These are phyloP conservation scores for Callipepla californica DNA, from an alignment of 2,113 vertebrate genomes.

Conservation along the genomic window DNA sequence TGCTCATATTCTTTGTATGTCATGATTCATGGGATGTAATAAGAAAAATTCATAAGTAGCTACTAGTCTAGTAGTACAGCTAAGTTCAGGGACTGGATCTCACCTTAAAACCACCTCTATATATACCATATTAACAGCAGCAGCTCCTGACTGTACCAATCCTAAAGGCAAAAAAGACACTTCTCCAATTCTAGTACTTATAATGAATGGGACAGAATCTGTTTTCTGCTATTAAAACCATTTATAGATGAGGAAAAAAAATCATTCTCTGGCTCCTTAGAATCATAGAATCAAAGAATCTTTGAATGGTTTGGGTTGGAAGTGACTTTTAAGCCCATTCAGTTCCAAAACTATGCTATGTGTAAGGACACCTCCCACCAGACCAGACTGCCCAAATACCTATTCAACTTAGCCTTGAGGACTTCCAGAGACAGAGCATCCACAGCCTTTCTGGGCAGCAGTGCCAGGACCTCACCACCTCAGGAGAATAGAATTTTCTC, in stretches of 20 bases:
- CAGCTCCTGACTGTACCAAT: not conserved
- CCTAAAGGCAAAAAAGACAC: not conserved
- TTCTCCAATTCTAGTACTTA: not conserved
- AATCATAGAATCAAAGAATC: not conserved
- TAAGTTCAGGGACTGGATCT: not conserved
- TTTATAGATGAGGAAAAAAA: not conserved
- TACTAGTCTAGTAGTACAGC: not conserved
- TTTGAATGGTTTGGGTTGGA: not conserved
- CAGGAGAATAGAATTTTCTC: not conserved
- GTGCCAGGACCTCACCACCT: not conserved
- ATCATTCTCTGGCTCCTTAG: not conserved
- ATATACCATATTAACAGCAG: not conserved
- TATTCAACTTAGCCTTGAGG: not conserved
- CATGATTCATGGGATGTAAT: not conserved
- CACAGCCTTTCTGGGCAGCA: not conserved
- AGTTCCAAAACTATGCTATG: too few species aligned
- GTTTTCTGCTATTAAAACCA: not conserved
- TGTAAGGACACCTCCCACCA: too few species aligned
- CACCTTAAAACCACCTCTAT: not conserved
- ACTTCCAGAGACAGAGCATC: not conserved
- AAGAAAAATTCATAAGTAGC: not conserved
- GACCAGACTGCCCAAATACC: too few species aligned
- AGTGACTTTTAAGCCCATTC: not conserved
- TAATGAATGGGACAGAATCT: fast-evolving
- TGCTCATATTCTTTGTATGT: not conserved